Base-by-base conservation (phyloP, 2,113 vertebrate species). In the Paramormyrops kingsleyae region DNA sequence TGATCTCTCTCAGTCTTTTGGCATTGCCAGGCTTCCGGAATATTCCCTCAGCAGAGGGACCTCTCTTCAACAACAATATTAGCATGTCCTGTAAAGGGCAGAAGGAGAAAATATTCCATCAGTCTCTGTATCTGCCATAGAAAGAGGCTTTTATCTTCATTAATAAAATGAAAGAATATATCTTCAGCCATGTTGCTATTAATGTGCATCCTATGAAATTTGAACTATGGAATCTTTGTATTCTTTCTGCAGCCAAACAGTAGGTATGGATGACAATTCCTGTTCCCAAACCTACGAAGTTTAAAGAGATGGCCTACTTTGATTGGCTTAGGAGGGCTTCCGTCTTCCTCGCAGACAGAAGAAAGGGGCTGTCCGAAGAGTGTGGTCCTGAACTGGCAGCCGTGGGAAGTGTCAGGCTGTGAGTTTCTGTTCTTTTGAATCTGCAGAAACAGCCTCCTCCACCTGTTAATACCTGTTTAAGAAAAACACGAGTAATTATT, bases 21-120 rank as follows among this genome's bases (percentile, higher is more conserved):
- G 97, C 96, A 0, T 95, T 98, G 83, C 96, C 96, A 47, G 96
- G 94, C 92, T 95, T 98, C 92, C 97, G 94, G 93, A 98, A 98
- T 93, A 98, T 95, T 19, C 97, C 96, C 93, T 97, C 96, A 0
- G 96, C 95, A 12, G 93, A 91, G 70, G 95, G 95, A 56, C 97
- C 97, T 91, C 96, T 95, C 24, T 92, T 90, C 90, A 94, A 95
- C 12, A 98, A 91, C 47, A 96, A 90, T 8, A 90, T 88, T 74
- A 98, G 95, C 21, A 97, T 95, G 46, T 97, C 96, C 97, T 98
- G 42, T 24, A 87, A 47, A 89, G 52, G 12, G 10, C 35, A 62
- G 21, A 24, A 24, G 31, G 31, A 87, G 80, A 50, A 83, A 39
- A 35, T 13, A 59, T 35, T 13, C 21, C 42, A 47, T 70, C 24